A percentile compares a stretch with the other conserved stretches of the same genome.
phyloP scores from a whole-genome alignment of 2,797 vertebrate species.

The Paramormyrops hopkinsi region DNA sequence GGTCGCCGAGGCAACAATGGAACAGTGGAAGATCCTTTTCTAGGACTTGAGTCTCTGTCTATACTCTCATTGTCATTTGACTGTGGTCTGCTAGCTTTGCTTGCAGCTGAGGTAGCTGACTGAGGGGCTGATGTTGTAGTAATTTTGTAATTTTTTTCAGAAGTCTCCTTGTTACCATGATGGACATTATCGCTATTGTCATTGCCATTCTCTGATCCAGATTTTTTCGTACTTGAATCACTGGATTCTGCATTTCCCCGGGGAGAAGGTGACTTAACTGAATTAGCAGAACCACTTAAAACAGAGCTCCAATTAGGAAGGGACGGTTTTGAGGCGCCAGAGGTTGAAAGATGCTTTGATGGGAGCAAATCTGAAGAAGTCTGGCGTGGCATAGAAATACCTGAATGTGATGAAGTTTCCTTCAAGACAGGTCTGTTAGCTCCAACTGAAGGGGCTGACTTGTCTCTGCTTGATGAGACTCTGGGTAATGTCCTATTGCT shows the following conservation, averaged over 20 bases:
- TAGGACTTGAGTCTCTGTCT: constrained; percentile 33
- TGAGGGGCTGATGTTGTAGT: constrained; percentile 42
- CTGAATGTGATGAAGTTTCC: constrained; percentile 43
- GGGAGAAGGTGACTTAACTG: constrained; percentile 36
- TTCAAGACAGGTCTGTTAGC: constrained; percentile 46
- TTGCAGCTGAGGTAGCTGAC: constrained; percentile 38
- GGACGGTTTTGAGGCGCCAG: constrained; percentile 40
- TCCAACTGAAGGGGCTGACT: constrained; percentile 52
- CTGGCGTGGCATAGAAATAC: constrained; percentile 53
- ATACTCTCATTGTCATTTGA: constrained; percentile 46
- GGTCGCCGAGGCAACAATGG: constrained; percentile 42
- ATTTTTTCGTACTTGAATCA: constrained; percentile 32
- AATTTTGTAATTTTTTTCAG: constrained; percentile 41
- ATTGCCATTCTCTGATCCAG: constrained; percentile 36
- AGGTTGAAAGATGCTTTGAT: constrained; percentile 43
- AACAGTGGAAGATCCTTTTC: constrained; percentile 40
- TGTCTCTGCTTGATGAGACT: constrained; percentile 44
- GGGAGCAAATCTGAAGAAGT: constrained; percentile 43
- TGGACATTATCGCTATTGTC: constrained; percentile 38
- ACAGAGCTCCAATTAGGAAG: constrained; percentile 39
- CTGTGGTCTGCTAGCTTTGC: constrained; percentile 39
- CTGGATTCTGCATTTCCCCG: constrained; percentile 41
- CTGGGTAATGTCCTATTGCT: constrained; percentile 40
- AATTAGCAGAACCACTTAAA: constrained; percentile 37
- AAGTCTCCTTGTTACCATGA: constrained; percentile 37